Conservation (phyloP, 2,888 invertebrate species). For the Caenorhabditis virilis region DNA sequence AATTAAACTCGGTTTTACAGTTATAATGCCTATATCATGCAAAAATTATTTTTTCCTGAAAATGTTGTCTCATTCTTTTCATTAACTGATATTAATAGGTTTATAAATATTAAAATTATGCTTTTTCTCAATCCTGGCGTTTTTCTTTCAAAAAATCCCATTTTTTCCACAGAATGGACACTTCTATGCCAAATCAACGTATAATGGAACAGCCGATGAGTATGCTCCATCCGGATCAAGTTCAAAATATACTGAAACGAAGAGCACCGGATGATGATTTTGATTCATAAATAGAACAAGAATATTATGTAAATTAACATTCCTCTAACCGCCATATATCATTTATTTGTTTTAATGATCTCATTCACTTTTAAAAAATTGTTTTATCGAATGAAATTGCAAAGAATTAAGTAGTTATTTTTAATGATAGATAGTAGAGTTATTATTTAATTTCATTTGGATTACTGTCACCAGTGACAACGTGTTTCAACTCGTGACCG, state of each 20-base stretch:
- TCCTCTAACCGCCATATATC: no score
- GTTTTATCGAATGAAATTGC: constrained; percentile 1
- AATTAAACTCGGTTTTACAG: no score
- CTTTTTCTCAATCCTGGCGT: no score
- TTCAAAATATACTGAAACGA: constrained; percentile 30
- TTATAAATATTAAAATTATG: no score
- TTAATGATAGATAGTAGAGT: no score
- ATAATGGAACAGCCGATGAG: not conserved
- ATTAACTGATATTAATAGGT: no score
- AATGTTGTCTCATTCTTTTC: no score
- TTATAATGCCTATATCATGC: no score
- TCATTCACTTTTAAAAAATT: no score
- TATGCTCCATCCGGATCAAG: constrained; percentile 25
- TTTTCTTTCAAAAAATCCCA: no score
- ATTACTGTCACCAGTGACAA: constrained; percentile 34
- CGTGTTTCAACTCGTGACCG: constrained; percentile 24
- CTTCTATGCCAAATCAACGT: not conserved
- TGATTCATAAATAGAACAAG: constrained; percentile 17
- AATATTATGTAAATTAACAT: constrained; percentile 1
- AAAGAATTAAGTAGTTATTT: constrained; percentile 3
- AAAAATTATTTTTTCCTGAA: no score
- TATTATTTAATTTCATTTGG: no score
- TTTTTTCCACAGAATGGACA: constrained; percentile 17
- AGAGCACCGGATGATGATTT: constrained; percentile 37
- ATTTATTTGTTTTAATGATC: constrained; percentile 18